Evolutionary conservation across 2,888 invertebrate genomes (phyloP), one percentile per base, ranked within the genome.

Genomic region (Andrena haemorrhoa): DNA sequence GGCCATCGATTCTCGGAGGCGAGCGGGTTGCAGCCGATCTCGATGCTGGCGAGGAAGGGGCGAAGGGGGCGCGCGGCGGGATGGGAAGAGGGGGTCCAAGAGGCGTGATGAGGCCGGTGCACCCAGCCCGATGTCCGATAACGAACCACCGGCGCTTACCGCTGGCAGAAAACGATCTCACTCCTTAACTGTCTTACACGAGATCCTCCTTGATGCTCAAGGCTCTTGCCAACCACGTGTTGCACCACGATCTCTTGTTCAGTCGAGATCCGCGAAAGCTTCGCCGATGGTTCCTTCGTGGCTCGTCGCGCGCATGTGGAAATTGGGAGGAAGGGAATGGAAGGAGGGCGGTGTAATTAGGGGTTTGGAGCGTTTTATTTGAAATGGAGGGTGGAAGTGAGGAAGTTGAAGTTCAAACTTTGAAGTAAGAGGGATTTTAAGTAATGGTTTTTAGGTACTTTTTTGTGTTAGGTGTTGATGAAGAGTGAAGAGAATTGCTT

Each of bases 101-200:
- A 88, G 85, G 87, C 84, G 88, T 88, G 91, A 90, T 86, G 90
- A 89, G 90, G 91, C 86, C 89, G 90, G 90, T 90, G 91, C 90
- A 90, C 90, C 86, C 91, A 78, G 75, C 85, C 76, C 86, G 91
- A 91, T 89, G 91, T 69, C 91, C 89, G 90, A 90, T 90, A 90
- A 91, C 90, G 80, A 88, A 90, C 83, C 83, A 82, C 85, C 82
- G 88, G 86, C 85, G 86, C 84, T 86, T 82, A 84, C 81, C 60
- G 68, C 89, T 66, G 71, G 75, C 77, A 63, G 75, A 84, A 74
- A 84, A 88, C 74, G 79, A 83, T 88, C 83, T 79, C 35, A 60
- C 75, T 77, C 56, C 56, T 72, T 79, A 64, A 33, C 64, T 71
- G 65, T 53, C 75, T 47, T 58, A 10, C 31, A 58, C 41, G 49